Evolutionary conservation across 2,888 invertebrate species (phyloP).

Genomic region (Mellilla xanthometata): DNA sequence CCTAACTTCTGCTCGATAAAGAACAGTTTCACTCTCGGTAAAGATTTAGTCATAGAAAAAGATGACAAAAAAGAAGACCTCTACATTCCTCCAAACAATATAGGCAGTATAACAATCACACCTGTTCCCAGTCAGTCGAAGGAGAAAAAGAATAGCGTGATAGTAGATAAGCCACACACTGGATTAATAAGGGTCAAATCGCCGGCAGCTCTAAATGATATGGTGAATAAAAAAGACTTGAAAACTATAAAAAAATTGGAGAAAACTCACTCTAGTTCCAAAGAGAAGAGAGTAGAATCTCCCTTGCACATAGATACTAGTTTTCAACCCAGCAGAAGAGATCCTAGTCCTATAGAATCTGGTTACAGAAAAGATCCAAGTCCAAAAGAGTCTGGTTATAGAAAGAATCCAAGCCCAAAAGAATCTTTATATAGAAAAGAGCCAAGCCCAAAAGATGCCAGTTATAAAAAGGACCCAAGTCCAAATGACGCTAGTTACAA

Average conservation of each 20-base stretch:
- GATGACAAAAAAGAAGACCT: slow-evolving; percentile 55
- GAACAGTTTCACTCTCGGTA: slow-evolving; percentile 51
- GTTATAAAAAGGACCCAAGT: not conserved
- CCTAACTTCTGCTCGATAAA: slow-evolving; percentile 48
- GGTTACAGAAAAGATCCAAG: slow-evolving; percentile 24
- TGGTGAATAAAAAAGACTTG: slow-evolving; percentile 55
- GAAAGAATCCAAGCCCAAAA: slow-evolving; percentile 6
- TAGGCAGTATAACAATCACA: slow-evolving; percentile 75
- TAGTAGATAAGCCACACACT: slow-evolving; percentile 33
- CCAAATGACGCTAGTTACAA: not conserved
- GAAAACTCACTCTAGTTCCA: slow-evolving; percentile 37
- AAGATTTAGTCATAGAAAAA: slow-evolving; percentile 60
- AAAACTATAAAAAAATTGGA: slow-evolving; percentile 30
- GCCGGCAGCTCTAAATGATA: slow-evolving; percentile 71
- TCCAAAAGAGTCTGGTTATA: not conserved
- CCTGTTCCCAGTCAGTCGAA: slow-evolving; percentile 51
- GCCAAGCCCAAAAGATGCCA: slow-evolving; percentile 5
- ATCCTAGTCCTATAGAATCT: slow-evolving; percentile 31
- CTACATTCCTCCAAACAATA: slow-evolving; percentile 66
- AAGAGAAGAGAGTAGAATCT: slow-evolving; percentile 49
- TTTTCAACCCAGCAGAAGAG: slow-evolving; percentile 44
- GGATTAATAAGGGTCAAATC: slow-evolving; percentile 69
- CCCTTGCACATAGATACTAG: slow-evolving; percentile 65
- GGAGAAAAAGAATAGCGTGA: slow-evolving; percentile 48
- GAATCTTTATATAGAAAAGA: not conserved